Evolutionary conservation across 2,113 vertebrate species (phyloP), one percentile per base, ranked within the genome.

Genomic region (Uria lomvia): DNA sequence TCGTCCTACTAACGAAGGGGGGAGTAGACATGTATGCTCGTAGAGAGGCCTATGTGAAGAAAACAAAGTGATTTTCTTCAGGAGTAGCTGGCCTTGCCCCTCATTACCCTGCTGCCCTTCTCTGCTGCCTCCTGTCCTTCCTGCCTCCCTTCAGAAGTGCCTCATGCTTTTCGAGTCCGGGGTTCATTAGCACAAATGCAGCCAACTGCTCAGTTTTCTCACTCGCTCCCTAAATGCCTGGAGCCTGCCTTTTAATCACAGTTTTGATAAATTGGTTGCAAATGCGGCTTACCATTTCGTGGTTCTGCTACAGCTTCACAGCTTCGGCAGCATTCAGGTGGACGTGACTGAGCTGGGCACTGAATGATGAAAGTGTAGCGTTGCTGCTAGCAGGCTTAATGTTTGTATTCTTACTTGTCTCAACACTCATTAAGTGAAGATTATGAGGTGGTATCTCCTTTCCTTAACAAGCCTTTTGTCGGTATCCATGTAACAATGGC

Each of bases 111-210:
- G 8, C 90, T 97, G 88, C 97, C 94, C 72, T 97, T 94, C 92
- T 97, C 94, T 97, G 71, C 93, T 96, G 80, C 97, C 92, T 98
- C 92, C 90, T 96, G 55, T 98, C 97, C 92, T 97, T 94, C 71
- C 93, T 97, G 78, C 75, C 91, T 98, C 98, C 98, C 94, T 98
- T 98, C 98, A 98, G 98, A 98, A 98, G 97, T 93, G 83, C 94
- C 92, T 98, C 95, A 34, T 98, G 98, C 97, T 97, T 98, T 97
- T 98, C 96, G 96, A 98, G 98, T 98, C 97, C 97, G 98, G 97
- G 97, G 96, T 98, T 99, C 98, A 96, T 98, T 98, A 98, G 97
- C 96, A 90, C 96, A 98, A 98, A 97, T 75, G 70, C 76, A 95
- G 86, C 63, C 83, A 95, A 93, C 79, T 75, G 38, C 83, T 94